Base-by-base conservation (phyloP, 2,113 vertebrate genomes). In the Percina caprodes region DNA sequence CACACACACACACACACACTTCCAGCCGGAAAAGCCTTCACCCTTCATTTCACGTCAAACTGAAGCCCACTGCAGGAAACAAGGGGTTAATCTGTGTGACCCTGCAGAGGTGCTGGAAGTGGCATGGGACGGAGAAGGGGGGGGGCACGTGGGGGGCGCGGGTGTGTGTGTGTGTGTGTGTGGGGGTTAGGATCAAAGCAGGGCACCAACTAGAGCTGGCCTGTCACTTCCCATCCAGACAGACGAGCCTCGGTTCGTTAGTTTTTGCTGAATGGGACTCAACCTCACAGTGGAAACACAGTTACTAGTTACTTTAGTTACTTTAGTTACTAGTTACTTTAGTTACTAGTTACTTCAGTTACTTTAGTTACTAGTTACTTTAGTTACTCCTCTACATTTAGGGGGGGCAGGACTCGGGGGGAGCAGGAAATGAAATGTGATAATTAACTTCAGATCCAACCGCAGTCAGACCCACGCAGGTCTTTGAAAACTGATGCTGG, bases 71-170 rank as follows among this genome's bases (percentile, higher is more conserved):
- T 75, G 77, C 85, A 84, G 89, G 80, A 89, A 90, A 81, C 59
- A 66, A 79, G 67, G 79, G 83, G 84, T 91, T 93, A 92, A 94
- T 79, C 74, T 79, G 58, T 0, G 15, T 84, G 74, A 90, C 78
- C 90, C 69, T 2, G 10, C 51, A 6, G 80, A 76, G 80, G 77
- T 74, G 76, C 79, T 83, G 80, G 79, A 77, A 55, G 76, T 76
- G 60, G 30, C 68, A 52, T 76, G 51, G 82, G 62, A 58, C 42
- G 18, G 80, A 24, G 56, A 24, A 6, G 76, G 45, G 26, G 58
- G 12, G 7, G 5, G 60, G 68, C n/a, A n/a, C n/a, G 19, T 19
- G 10, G 39, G 39, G n/a, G 68, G 33, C 14, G 58, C 4, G 33
- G 5, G 33, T 30, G 33, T n/a, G n/a, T n/a, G n/a, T n/a, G n/a